These are phyloP conservation scores for Drosophila testacea DNA, from an alignment of 2,888 invertebrate species.

Conservation along the genomic window DNA sequence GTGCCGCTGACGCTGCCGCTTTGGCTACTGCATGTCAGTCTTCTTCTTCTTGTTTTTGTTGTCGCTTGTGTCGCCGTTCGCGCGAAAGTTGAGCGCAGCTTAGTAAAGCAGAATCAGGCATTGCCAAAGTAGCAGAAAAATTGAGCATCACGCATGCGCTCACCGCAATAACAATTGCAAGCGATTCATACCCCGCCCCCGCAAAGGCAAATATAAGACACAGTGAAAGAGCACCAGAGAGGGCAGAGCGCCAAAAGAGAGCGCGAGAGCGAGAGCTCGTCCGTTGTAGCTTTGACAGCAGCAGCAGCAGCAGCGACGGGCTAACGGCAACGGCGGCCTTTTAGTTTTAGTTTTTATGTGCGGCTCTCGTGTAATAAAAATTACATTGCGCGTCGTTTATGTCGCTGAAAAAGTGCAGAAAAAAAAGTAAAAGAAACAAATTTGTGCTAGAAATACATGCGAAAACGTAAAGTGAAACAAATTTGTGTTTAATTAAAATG, in stretches of 20 bases:
- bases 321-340: constrained; percentile 72
- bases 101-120: constrained; percentile 41
- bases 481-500: constrained; percentile 48
- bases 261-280: constrained; percentile 9
- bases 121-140: constrained; percentile 42
- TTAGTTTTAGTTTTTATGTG: constrained; percentile 76
- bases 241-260: constrained; percentile 12
- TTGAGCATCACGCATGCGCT: constrained; percentile 62
- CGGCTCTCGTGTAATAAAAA: constrained; percentile 80
- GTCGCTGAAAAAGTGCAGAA: constrained; percentile 59
- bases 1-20: constrained; percentile 46
- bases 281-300: constrained; percentile 28
- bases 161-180: constrained; percentile 61
- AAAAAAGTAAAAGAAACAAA: constrained; percentile 48
- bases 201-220: constrained; percentile 24
- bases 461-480: constrained; percentile 35
- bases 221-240: constrained; percentile 23
- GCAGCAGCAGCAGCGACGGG: constrained; percentile 52
- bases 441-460: constrained; percentile 49
- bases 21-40: constrained; percentile 61
- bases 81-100: constrained; percentile 74
- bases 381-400: constrained; percentile 77
- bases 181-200: constrained; percentile 41
- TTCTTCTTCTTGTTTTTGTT: constrained; percentile 33
- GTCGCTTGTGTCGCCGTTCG: constrained; percentile 33